Percentiles rank a stretch among this genome's conserved stretches.
Conservation (phyloP, 2,888 invertebrate genomes). For the Carterocephalus palaemon region DNA sequence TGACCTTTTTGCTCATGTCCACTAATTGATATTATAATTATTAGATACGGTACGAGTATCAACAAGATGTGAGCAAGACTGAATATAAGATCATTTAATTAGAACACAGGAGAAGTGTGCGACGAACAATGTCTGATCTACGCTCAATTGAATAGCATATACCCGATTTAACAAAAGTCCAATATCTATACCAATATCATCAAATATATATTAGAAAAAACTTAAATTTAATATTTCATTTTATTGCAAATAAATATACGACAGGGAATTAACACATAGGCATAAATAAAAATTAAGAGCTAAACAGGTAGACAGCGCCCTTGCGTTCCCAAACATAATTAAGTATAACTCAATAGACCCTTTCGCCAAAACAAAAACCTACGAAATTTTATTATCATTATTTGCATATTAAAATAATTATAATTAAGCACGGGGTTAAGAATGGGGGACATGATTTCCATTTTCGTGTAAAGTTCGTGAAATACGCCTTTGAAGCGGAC, state of each 20-base stretch:
- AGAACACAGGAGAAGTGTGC: too few species aligned
- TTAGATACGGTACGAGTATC: too few species aligned
- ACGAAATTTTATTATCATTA: conserved; percentile 76
- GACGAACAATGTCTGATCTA: too few species aligned
- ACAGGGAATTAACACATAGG: conserved; percentile 33
- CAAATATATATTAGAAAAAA: conserved; percentile 4
- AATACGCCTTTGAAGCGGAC: conserved; percentile 24
- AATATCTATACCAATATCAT: too few species aligned
- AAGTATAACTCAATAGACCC: conserved; percentile 72
- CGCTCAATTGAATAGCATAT: too few species aligned
- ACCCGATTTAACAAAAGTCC: too few species aligned
- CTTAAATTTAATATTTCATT: conserved; percentile 14
- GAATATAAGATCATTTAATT: too few species aligned
- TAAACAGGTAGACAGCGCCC: conserved; percentile 44
- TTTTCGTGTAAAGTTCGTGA: conserved; percentile 32
- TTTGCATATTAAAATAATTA: conserved; percentile 79
- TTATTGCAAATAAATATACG: conserved; percentile 33
- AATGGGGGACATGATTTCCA: conserved; percentile 43
- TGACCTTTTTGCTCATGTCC: too few species aligned
- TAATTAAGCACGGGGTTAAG: conserved; percentile 45
- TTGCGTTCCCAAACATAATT: conserved; percentile 61
- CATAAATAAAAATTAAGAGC: conserved; percentile 67
- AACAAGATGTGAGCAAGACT: too few species aligned
- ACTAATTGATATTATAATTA: too few species aligned
- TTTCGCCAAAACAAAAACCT: conserved; percentile 68